Conservation (phyloP, 2,888 invertebrate species). For the Thalpophila matura region DNA sequence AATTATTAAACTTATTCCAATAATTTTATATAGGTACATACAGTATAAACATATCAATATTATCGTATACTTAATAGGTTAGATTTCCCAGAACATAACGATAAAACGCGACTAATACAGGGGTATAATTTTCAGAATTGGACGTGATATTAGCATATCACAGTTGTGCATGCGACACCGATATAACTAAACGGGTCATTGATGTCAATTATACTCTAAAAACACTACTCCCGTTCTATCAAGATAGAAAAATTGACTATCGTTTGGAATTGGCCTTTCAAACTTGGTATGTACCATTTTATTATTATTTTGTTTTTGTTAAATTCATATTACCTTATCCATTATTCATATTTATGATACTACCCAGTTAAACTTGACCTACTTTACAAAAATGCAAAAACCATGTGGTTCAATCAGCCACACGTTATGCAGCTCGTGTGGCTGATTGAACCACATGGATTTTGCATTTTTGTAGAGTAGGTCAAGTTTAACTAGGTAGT, state of each 20-base stretch:
- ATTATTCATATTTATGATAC: too few species aligned
- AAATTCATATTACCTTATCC: not conserved
- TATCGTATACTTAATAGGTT: slow-evolving; percentile 30
- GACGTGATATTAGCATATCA: slow-evolving; percentile 92
- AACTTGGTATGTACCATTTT: slow-evolving; percentile 75
- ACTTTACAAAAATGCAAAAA: too few species aligned
- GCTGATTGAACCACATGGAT: too few species aligned
- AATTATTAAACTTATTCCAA: too few species aligned
- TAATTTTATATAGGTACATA: too few species aligned
- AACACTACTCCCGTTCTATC: slow-evolving; percentile 92
- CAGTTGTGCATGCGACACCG: slow-evolving; percentile 92
- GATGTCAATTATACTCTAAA: slow-evolving; percentile 93
- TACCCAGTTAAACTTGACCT: too few species aligned
- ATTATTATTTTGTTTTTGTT: not conserved
- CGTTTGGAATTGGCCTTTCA: slow-evolving; percentile 71
- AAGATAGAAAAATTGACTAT: slow-evolving; percentile 84
- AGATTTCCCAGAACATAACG: slow-evolving; percentile 36
- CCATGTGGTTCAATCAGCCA: too few species aligned
- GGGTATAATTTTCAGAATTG: slow-evolving; percentile 77
- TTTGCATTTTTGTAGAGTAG: too few species aligned
- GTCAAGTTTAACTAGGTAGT: too few species aligned
- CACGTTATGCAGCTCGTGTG: too few species aligned
- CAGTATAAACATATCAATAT: slow-evolving; percentile 46
- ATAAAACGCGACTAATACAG: slow-evolving; percentile 39
- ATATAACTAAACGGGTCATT: slow-evolving; percentile 92